These are phyloP conservation scores for Porites evermanni DNA, from an alignment of 92 coral and sea anemone genomes.

Conservation along the genomic window DNA sequence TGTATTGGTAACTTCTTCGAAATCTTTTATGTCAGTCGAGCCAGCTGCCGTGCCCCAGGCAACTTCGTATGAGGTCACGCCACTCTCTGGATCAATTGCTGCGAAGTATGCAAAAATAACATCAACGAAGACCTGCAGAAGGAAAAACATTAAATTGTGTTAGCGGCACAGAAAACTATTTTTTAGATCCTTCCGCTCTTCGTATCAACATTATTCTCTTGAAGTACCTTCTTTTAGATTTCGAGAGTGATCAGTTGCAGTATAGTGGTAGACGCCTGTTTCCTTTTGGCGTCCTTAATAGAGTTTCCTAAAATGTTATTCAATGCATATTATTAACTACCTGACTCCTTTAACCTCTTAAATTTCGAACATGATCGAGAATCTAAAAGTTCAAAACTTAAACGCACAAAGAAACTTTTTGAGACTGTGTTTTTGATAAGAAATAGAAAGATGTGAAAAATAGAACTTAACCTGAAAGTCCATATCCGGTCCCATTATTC, in stretches of 20 bases:
- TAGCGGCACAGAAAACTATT: too few relatives aligned
- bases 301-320: too few relatives aligned
- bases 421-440: background rate
- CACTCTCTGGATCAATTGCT: slow-evolving; percentile 92
- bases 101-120: slow-evolving; percentile 88
- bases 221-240: too few relatives aligned
- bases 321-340: too few relatives aligned
- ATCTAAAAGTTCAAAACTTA: too few relatives aligned
- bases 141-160: background rate
- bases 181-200: too few relatives aligned
- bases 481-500: slow-evolving; percentile 91
- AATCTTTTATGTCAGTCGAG: slow-evolving; percentile 69
- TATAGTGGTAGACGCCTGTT: too few relatives aligned
- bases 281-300: too few relatives aligned
- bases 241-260: too few relatives aligned
- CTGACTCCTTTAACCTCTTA: too few relatives aligned
- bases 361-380: too few relatives aligned
- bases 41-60: slow-evolving; percentile 99
- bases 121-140: slow-evolving; percentile 74
- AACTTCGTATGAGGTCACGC: slow-evolving; percentile 88
- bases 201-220: too few relatives aligned
- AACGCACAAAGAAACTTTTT: background rate
- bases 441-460: background rate
- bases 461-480: slow-evolving; percentile 73
- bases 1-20: slow-evolving; percentile 91